A percentile compares a stretch with the other conserved stretches of the same genome.
These are phyloP conservation scores for Drosophila nannoptera DNA, from an alignment of 1,140 invertebrate genomes.

Conservation along the genomic window DNA sequence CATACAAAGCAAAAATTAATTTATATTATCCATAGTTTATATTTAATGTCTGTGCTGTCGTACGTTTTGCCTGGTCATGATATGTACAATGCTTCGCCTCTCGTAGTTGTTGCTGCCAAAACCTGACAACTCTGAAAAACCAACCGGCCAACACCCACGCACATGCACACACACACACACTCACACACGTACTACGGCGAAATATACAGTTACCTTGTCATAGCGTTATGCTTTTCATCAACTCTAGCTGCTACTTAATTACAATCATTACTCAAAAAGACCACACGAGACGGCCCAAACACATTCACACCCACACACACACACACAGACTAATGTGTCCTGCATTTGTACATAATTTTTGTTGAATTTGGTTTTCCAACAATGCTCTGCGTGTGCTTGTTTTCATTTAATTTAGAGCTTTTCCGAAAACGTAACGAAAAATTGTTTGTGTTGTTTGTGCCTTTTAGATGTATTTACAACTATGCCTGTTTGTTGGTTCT, in stretches of 20 bases:
- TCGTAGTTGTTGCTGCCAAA: conserved; percentile 49
- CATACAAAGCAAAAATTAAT: conserved; percentile 34
- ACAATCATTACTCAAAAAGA: conserved; percentile 74
- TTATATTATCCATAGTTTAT: conserved; percentile 63
- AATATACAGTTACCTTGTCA: conserved; percentile 52
- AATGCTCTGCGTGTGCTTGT: conserved; percentile 58
- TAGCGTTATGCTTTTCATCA: conserved; percentile 70
- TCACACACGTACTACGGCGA: conserved; percentile 38
- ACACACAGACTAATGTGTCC: conserved; percentile 27
- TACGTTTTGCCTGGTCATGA: conserved; percentile 72
- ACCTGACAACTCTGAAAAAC: neutral
- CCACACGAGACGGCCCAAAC: conserved; percentile 44
- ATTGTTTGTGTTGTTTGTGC: conserved; percentile 56
- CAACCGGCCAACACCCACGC: conserved; percentile 27
- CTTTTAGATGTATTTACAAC: conserved; percentile 57
- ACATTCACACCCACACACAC: conserved; percentile 15
- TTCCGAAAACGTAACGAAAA: neutral
- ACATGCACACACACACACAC: conserved; percentile 17
- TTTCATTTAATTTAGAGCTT: conserved; percentile 26
- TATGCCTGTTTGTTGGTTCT: conserved; percentile 63
- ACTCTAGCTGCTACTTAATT: conserved; percentile 75
- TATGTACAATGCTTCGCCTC: conserved; percentile 59
- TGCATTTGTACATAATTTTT: conserved; percentile 52
- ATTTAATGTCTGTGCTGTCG: conserved; percentile 58
- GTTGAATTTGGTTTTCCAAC: conserved; percentile 48